Base-by-base conservation (phyloP, 2,797 vertebrate species). In the Oreochromis mossambicus region DNA sequence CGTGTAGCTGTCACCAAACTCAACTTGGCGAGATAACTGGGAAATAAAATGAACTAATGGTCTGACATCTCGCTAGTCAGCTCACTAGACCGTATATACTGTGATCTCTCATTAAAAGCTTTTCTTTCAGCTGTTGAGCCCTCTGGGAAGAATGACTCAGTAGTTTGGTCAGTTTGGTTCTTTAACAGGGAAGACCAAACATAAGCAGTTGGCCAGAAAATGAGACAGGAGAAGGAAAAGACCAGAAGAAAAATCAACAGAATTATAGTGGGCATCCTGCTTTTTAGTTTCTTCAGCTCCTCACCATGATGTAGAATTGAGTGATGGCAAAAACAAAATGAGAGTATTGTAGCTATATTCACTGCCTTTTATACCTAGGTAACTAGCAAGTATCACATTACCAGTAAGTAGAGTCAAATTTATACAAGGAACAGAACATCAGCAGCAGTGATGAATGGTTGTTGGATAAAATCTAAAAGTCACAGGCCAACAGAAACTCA, bases 91-190 rank as follows among this genome's bases (percentile, higher is more conserved):
- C 55, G 75, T 41, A n/a, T 15, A 61, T 78, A 87, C 36, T 79
- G 73, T 91, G 82, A 92, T 87, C 80, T 83, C 50, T 80, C 58
- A 80, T 90, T 89, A 81, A 68, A 32, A 87, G 68, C 43, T 79
- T 90, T 41, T 80, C 68, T 76, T 50, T 75, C 91, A 94, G 90
- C 92, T 94, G 88, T 81, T 87, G 26, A 68, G 75, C 61, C 55
- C 61, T 82, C 66, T 81, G 88, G 92, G 91, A 86, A 83, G 79
- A 83, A 92, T 95, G 94, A 94, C 86, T 95, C 93, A 94, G 89
- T 82, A 86, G 32, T 83, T 82, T 63, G 81, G 80, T 91, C 79
- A 83, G 63, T 93, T 93, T 93, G 82, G 88, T 92, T 91, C 85
- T 87, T 88, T 56, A 86, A 88, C 84, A 91, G 70, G 34, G 78